Conservation (phyloP, 2,888 invertebrate genomes). For the Unio delphinus region DNA sequence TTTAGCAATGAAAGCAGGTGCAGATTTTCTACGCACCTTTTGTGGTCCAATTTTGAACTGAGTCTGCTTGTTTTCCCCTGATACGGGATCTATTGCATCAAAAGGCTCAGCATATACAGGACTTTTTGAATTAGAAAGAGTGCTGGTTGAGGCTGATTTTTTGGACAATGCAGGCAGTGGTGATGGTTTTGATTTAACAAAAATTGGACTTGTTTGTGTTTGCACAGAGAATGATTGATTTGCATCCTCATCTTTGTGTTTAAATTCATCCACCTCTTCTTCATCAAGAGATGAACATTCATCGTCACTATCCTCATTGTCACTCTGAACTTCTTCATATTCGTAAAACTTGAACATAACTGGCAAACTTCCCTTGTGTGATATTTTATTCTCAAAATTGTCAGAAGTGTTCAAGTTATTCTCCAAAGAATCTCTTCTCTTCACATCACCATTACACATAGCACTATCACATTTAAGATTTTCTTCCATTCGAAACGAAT, state of each 20-base stretch:
- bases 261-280: slow-evolving; percentile 13
- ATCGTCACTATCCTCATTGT: slow-evolving; percentile 24
- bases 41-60: slow-evolving; percentile 21
- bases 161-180: slow-evolving; percentile 27
- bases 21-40: slow-evolving; percentile 50
- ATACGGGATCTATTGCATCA: slow-evolving; percentile 55
- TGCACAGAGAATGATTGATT: slow-evolving; percentile 24
- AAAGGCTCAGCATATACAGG: slow-evolving; percentile 73
- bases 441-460: background rate
- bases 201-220: slow-evolving; percentile 43
- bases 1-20: slow-evolving; percentile 34
- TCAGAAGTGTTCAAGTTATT: background rate
- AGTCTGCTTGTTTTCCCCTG: slow-evolving; percentile 24
- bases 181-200: slow-evolving; percentile 38
- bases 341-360: background rate
- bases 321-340: slow-evolving; percentile 20
- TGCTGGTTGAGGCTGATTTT: slow-evolving; percentile 34
- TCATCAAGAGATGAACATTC: slow-evolving; percentile 11
- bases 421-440: background rate
- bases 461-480: background rate
- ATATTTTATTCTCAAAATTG: slow-evolving; percentile 3
- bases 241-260: slow-evolving; percentile 13
- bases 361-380: slow-evolving; percentile 3
- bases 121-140: slow-evolving; percentile 50
- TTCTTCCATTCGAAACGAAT: background rate